These are phyloP conservation scores for Neodiprion pinetum DNA, from an alignment of 1,140 invertebrate genomes.

Conservation along the genomic window DNA sequence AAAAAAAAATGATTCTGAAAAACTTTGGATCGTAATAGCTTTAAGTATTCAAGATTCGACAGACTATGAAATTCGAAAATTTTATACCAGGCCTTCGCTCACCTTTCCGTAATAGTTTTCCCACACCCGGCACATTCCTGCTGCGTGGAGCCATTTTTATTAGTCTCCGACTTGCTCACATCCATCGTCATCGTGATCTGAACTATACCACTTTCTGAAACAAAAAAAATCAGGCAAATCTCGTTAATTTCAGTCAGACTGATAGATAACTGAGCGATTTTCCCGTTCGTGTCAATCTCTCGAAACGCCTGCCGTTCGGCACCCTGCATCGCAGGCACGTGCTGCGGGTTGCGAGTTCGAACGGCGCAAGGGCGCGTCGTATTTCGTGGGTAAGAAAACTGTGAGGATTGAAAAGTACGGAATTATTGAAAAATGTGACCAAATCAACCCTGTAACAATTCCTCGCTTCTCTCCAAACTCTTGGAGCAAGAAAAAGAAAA, in stretches of 20 bases:
- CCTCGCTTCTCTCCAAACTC: too few species aligned
- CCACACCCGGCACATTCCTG: slow-evolving; percentile 86
- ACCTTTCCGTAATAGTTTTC: slow-evolving; percentile 85
- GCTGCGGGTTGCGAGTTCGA: background rate
- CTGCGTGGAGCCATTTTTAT: slow-evolving; percentile 65
- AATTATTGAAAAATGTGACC: too few species aligned
- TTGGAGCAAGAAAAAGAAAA: too few species aligned
- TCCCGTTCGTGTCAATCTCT: background rate
- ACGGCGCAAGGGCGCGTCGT: background rate
- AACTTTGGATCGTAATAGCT: too few species aligned
- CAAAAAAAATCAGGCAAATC: background rate
- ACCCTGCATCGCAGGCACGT: background rate
- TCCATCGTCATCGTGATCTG: slow-evolving; percentile 75
- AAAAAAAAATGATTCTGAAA: too few species aligned
- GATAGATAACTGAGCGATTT: background rate
- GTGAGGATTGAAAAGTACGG: too few species aligned
- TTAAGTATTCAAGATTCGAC: too few species aligned
- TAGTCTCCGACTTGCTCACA: slow-evolving; percentile 71
- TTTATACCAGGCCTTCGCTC: slow-evolving; percentile 24
- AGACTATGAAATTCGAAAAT: too few species aligned
- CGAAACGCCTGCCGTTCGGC: background rate
- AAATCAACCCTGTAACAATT: too few species aligned
- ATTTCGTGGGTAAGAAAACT: too few species aligned
- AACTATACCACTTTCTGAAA: slow-evolving; percentile 57
- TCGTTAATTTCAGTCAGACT: too few species aligned